Conservation (phyloP, 2,888 invertebrate species). For the Ennomos fuscantarius region DNA sequence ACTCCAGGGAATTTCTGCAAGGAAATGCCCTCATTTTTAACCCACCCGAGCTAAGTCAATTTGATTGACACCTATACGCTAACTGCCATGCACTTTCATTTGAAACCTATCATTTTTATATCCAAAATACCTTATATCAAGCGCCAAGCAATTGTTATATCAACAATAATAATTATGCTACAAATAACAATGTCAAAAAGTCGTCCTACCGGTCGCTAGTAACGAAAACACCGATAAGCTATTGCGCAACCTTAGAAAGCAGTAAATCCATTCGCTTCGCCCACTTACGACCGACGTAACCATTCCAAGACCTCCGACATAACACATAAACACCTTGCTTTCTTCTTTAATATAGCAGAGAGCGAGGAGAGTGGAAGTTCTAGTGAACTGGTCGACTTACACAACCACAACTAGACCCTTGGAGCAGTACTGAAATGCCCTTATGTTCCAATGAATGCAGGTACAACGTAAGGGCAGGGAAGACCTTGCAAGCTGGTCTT, state of each 20-base stretch:
- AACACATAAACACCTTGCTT: not conserved
- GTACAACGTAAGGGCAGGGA: not conserved
- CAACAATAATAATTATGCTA: not conserved
- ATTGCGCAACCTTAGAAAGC: slow-evolving; percentile 52
- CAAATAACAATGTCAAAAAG: slow-evolving; percentile 29
- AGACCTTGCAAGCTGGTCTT: slow-evolving; percentile 1
- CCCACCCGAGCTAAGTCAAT: too few relatives aligned
- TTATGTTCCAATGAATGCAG: not conserved
- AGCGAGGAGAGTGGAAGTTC: not conserved
- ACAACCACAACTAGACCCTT: slow-evolving; percentile 4
- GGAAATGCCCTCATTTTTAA: too few relatives aligned
- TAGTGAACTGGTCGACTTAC: slow-evolving; percentile 7
- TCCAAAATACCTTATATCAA: too few relatives aligned
- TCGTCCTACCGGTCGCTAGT: slow-evolving; percentile 40
- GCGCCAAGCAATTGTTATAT: not conserved
- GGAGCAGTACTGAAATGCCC: not conserved
- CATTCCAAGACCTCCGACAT: slow-evolving; percentile 10
- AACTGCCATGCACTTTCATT: too few relatives aligned
- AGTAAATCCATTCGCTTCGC: slow-evolving; percentile 42
- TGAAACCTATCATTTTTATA: too few relatives aligned
- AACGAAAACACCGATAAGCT: slow-evolving; percentile 29
- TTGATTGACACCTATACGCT: too few relatives aligned
- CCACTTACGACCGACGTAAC: slow-evolving; percentile 38
- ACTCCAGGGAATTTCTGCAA: too few relatives aligned
- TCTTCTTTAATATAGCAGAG: not conserved